phyloP scores from a whole-genome alignment of 2,888 invertebrate genomes.

The Agrilus cyanescens region DNA sequence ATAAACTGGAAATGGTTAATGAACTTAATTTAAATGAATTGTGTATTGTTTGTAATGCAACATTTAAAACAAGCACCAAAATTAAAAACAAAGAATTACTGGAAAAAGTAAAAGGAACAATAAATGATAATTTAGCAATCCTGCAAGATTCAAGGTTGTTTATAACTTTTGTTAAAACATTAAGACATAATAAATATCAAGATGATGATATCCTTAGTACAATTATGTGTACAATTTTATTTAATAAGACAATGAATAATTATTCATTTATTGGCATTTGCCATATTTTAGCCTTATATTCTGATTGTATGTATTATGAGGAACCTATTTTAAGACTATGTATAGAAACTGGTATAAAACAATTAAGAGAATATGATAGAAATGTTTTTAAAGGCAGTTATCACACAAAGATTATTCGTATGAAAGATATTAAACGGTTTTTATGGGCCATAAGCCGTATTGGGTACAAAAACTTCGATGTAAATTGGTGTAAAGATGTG shows the following conservation, averaged over 20 bases:
- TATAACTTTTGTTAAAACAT: slow-evolving; percentile 33
- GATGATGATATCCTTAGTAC: slow-evolving; percentile 30
- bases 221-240: slow-evolving; percentile 30
- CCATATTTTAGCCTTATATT: slow-evolving; percentile 35
- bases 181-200: slow-evolving; percentile 31
- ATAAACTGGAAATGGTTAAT: slow-evolving; percentile 15
- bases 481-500: slow-evolving; percentile 21
- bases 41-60: slow-evolving; percentile 31
- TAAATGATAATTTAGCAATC: slow-evolving; percentile 28
- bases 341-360: slow-evolving; percentile 22
- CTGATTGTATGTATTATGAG: slow-evolving; percentile 31
- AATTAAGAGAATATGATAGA: slow-evolving; percentile 18
- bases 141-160: slow-evolving; percentile 32
- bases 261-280: slow-evolving; percentile 30
- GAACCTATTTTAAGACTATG: slow-evolving; percentile 25
- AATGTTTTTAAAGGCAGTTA: slow-evolving; percentile 15
- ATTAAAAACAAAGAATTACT: slow-evolving; percentile 25
- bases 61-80: slow-evolving; percentile 32
- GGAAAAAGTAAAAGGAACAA: slow-evolving; percentile 22
- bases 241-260: slow-evolving; percentile 26
- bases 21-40: slow-evolving; percentile 28
- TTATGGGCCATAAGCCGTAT: slow-evolving; percentile 34
- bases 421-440: slow-evolving; percentile 36
- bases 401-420: slow-evolving; percentile 22
- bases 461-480: slow-evolving; percentile 22